These are phyloP conservation scores for Ostrea edulis DNA, from an alignment of 1,140 invertebrate species.

Conservation along the genomic window DNA sequence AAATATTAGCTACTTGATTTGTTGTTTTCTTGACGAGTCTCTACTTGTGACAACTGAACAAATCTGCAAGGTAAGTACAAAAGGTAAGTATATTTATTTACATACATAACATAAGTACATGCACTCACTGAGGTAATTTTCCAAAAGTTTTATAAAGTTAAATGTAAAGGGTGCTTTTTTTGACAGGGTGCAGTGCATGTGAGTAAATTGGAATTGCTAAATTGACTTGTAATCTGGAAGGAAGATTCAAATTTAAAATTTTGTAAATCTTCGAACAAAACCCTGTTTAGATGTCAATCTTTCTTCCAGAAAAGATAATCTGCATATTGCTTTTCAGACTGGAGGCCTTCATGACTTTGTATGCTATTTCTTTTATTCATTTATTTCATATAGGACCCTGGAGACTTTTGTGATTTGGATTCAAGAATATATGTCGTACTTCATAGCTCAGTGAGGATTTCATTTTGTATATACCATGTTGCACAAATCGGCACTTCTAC, in stretches of 20 bases:
- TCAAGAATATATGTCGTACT: constrained; percentile 42
- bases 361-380: constrained; percentile 36
- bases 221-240: not conserved
- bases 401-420: constrained; percentile 31
- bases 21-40: constrained; percentile 36
- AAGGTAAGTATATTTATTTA: not conserved
- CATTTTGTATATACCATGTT: constrained; percentile 36
- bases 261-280: not conserved
- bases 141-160: not conserved
- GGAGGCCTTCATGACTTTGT: not conserved
- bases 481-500: constrained; percentile 27
- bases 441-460: constrained; percentile 32
- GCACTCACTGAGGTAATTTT: not conserved
- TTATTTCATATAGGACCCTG: constrained; percentile 39
- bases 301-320: constrained; percentile 13
- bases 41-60: not conserved
- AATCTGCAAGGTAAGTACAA: not conserved
- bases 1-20: constrained; percentile 27
- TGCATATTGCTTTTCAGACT: not conserved
- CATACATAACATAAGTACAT: not conserved
- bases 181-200: constrained; percentile 29
- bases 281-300: not conserved
- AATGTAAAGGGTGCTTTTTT: not conserved
- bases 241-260: not conserved
- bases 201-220: not conserved